Percentiles rank a stretch among this genome's conserved stretches.
phyloP scores from a whole-genome alignment of 1,140 invertebrate genomes.

The Coptotermes formosanus region DNA sequence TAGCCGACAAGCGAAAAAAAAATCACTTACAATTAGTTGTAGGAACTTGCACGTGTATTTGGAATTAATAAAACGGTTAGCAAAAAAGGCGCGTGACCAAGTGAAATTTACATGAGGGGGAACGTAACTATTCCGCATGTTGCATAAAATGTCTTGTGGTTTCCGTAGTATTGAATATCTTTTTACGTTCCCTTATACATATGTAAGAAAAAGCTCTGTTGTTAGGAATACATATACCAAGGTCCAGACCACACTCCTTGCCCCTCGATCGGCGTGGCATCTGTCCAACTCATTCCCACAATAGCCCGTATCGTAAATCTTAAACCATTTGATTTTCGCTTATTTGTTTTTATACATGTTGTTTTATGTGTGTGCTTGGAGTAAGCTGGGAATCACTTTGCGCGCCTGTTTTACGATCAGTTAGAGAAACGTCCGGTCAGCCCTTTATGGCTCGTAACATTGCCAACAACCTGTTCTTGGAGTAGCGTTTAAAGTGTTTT shows the following conservation, averaged over 20 bases:
- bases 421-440: neutral
- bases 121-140: neutral
- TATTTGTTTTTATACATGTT: neutral
- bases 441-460: neutral
- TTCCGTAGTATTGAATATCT: neutral
- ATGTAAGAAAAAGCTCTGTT: neutral
- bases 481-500: conserved; percentile 14
- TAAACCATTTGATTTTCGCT: neutral
- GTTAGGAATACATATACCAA: neutral
- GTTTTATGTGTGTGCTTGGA: neutral
- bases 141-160: neutral
- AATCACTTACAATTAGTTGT: neutral
- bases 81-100: neutral
- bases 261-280: neutral
- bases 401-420: neutral
- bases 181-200: neutral
- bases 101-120: neutral
- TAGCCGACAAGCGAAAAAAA: neutral
- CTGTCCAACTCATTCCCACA: neutral
- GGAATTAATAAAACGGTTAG: too few relatives aligned
- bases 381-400: neutral
- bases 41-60: neutral
- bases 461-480: neutral
- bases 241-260: neutral
- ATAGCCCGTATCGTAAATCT: neutral